Percentiles rank a stretch among this genome's conserved stretches.
These are phyloP conservation scores for Cygnus olor DNA, from an alignment of 2,797 vertebrate species.

Conservation along the genomic window DNA sequence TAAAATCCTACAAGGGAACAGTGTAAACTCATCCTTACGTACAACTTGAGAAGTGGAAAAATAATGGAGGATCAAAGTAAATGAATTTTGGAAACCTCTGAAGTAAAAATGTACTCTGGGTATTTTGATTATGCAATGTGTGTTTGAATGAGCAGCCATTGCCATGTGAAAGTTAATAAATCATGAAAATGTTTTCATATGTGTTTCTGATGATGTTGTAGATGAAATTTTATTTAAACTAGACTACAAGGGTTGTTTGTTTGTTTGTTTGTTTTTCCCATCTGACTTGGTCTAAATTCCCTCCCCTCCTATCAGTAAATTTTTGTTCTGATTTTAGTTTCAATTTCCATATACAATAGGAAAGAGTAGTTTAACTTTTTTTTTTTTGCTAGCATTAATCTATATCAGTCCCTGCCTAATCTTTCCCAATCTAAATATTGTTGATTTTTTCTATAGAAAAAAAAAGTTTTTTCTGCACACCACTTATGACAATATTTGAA, in stretches of 20 bases:
- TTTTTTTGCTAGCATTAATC: background rate
- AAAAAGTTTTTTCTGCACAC: background rate
- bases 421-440: background rate
- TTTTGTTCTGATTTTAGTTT: background rate
- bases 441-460: background rate
- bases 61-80: background rate
- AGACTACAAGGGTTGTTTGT: background rate
- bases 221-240: background rate
- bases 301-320: background rate
- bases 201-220: background rate
- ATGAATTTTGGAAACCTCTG: background rate
- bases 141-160: background rate
- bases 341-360: background rate
- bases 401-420: background rate
- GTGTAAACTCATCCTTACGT: background rate
- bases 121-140: background rate
- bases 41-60: background rate
- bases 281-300: background rate
- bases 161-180: background rate
- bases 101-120: background rate
- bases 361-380: background rate
- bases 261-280: background rate
- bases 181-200: background rate
- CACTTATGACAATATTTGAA: background rate
- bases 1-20: background rate